A percentile compares a stretch with the other conserved stretches of the same genome.
Evolutionary conservation across 92 coral and sea anemone species (phyloP).

Genomic region (Bergia puertoricense): DNA sequence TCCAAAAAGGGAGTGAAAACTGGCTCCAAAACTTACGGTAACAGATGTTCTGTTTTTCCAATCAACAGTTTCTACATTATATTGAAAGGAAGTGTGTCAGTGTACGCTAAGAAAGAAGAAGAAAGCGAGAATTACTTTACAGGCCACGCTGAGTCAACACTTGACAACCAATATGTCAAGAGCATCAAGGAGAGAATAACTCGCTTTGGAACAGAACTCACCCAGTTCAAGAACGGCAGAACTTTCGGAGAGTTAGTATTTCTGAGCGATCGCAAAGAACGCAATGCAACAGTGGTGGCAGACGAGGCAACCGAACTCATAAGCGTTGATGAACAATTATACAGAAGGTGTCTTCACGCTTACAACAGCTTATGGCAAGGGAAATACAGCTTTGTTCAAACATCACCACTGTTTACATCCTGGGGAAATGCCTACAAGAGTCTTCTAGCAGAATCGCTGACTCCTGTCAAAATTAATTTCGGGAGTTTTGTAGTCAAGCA

Average conservation of each 20-base stretch:
- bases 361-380: constrained; percentile 73
- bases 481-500: constrained; percentile 82
- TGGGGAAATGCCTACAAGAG: constrained; percentile 72
- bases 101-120: constrained; percentile 83
- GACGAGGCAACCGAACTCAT: constrained; percentile 79
- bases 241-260: constrained; percentile 90
- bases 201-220: constrained; percentile 85
- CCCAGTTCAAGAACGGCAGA: constrained; percentile 74
- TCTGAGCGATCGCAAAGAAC: constrained; percentile 73
- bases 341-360: constrained; percentile 56
- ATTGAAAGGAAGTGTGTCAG: constrained; percentile 88
- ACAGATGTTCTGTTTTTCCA: neutral
- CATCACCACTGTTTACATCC: constrained; percentile 72
- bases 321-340: constrained; percentile 64
- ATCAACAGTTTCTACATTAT: constrained; percentile 79
- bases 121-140: constrained; percentile 48
- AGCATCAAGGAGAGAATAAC: constrained; percentile 77
- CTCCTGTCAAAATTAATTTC: constrained; percentile 68
- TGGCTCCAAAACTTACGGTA: neutral
- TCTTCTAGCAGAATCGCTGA: constrained; percentile 82
- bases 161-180: constrained; percentile 62
- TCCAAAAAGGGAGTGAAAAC: neutral
- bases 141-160: constrained; percentile 49
- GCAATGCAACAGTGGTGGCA: constrained; percentile 91
- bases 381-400: constrained; percentile 71